These are phyloP conservation scores for Nomada ferruginata DNA, from an alignment of 2,888 invertebrate genomes.

Conservation along the genomic window DNA sequence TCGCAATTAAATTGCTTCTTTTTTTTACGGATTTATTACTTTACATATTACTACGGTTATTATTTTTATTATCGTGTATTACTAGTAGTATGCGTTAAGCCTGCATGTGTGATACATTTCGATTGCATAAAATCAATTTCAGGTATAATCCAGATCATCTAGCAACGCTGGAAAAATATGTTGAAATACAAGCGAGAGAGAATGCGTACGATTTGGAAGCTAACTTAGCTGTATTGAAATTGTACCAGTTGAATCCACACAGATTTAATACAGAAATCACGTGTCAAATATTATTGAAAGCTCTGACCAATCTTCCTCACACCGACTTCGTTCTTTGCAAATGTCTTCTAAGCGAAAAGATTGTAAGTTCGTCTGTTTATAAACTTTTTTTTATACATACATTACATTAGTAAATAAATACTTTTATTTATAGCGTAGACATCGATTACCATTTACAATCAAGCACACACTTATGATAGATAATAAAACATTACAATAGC, in stretches of 20 bases:
- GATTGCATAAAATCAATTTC: constrained; percentile 40
- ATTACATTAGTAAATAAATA: background rate
- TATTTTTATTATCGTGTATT: background rate
- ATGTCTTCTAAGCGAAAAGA: constrained; percentile 94
- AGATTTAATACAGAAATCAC: constrained; percentile 94
- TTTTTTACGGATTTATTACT: background rate
- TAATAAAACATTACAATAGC: constrained; percentile 3
- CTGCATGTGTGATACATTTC: background rate
- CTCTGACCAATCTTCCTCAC: constrained; percentile 98
- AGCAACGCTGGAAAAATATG: constrained; percentile 94
- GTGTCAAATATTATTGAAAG: constrained; percentile 96
- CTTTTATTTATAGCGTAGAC: background rate
- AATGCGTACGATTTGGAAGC: constrained; percentile 99
- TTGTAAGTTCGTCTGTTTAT: constrained; percentile 83
- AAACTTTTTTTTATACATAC: background rate
- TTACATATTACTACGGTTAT: background rate
- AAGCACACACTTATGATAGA: background rate
- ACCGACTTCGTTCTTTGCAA: constrained; percentile 99
- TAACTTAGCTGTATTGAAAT: constrained; percentile 97
- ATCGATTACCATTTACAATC: background rate
- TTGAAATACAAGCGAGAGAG: constrained; percentile 95
- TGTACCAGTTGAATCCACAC: constrained; percentile 98
- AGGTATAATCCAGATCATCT: constrained; percentile 99
- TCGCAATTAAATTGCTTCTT: background rate
- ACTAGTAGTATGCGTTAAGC: background rate